Conservation (phyloP, 2,888 invertebrate genomes). For the Melanostoma mellinum region DNA sequence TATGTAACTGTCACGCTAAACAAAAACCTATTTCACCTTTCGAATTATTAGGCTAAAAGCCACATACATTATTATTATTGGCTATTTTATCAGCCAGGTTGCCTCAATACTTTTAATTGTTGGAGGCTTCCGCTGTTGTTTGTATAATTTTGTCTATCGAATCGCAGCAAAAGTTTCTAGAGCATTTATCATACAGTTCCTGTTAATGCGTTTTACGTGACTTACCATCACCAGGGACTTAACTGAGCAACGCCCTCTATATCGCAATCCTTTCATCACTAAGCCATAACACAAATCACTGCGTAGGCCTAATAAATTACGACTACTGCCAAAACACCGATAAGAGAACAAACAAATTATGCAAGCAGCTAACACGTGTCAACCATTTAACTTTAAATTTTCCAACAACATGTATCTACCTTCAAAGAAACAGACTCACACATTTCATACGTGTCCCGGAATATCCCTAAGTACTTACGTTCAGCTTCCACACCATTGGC, state of each 20-base stretch:
- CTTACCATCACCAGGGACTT: slow-evolving; percentile 14
- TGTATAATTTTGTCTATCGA: too few relatives aligned
- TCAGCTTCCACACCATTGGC: slow-evolving; percentile 4
- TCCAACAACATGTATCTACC: slow-evolving; percentile 19
- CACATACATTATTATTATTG: too few relatives aligned
- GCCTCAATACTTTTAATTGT: too few relatives aligned
- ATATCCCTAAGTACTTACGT: slow-evolving; percentile 30
- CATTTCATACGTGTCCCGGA: slow-evolving; percentile 38
- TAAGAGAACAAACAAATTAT: slow-evolving; percentile 48
- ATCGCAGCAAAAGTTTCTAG: too few relatives aligned
- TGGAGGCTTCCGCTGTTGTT: too few relatives aligned
- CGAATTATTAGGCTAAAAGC: too few relatives aligned
- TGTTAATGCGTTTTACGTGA: slow-evolving; percentile 36
- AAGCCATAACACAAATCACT: slow-evolving; percentile 37
- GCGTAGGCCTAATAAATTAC: slow-evolving; percentile 28
- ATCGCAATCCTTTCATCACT: slow-evolving; percentile 12
- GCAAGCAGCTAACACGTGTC: slow-evolving; percentile 52
- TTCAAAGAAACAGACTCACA: slow-evolving; percentile 7
- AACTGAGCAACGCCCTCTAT: background rate
- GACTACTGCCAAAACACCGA: slow-evolving; percentile 15
- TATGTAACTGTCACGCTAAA: too few relatives aligned
- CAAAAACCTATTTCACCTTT: too few relatives aligned
- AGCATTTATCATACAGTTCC: too few relatives aligned
- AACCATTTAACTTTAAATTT: slow-evolving; percentile 47
- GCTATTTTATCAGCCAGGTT: too few relatives aligned